Conservation (phyloP, 2,113 vertebrate species). For the Pseudorectes ferrugineus region DNA sequence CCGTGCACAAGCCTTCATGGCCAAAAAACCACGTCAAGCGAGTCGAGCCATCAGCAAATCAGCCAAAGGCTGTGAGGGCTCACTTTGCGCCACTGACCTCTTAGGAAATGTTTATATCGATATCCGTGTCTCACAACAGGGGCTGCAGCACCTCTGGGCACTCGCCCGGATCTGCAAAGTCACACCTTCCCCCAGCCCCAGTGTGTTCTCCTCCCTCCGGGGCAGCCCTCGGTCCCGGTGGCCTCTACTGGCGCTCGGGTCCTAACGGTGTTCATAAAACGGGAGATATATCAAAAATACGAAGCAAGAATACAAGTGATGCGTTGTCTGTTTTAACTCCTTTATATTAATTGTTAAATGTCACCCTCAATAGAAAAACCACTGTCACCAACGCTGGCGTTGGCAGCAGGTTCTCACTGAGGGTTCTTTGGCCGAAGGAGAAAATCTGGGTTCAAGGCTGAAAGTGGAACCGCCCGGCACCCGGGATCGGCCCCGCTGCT, state of each 20-base stretch:
- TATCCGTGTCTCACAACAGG: neutral
- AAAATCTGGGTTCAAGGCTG: neutral
- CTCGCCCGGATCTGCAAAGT: rapidly evolving
- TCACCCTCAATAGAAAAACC: neutral
- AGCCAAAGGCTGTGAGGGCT: neutral
- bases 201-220: neutral
- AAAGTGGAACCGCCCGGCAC: neutral
- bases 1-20: rapidly evolving
- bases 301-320: neutral
- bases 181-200: neutral
- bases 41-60: neutral
- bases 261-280: rapidly evolving
- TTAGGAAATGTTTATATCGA: neutral
- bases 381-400: rapidly evolving
- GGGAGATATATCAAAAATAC: rapidly evolving
- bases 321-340: neutral
- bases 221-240: rapidly evolving
- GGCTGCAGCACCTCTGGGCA: neutral
- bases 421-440: rapidly evolving
- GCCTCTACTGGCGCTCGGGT: neutral
- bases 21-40: rapidly evolving
- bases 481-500: no score
- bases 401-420: neutral
- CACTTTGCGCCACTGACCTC: neutral
- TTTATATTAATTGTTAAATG: neutral